Conservation (phyloP, 2,797 vertebrate genomes). For the Anguilla obscura region DNA sequence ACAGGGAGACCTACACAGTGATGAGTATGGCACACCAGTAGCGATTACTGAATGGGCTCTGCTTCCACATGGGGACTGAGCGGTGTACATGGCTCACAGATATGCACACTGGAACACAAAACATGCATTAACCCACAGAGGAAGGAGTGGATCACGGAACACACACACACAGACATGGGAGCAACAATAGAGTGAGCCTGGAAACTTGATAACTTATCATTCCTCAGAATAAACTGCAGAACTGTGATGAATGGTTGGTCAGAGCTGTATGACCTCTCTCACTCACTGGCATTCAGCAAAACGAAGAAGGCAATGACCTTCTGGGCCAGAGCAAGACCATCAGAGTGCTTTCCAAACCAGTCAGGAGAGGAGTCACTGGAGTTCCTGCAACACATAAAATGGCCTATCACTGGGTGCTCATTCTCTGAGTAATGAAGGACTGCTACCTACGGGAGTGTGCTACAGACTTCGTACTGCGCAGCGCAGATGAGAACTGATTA, state of each 20-base stretch:
- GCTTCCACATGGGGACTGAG: slow-evolving; percentile 47
- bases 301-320: slow-evolving; percentile 41
- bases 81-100: slow-evolving; percentile 51
- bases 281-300: slow-evolving; percentile 44
- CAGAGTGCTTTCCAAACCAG: slow-evolving; percentile 44
- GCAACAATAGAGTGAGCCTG: not conserved
- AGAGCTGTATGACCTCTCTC: not conserved
- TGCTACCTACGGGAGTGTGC: not conserved
- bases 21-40: slow-evolving; percentile 40
- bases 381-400: slow-evolving; percentile 35
- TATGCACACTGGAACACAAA: slow-evolving; percentile 42
- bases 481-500: not conserved
- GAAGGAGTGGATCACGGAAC: not conserved
- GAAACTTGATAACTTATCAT: not conserved
- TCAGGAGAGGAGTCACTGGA: slow-evolving; percentile 40
- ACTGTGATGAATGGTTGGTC: not conserved
- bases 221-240: not conserved
- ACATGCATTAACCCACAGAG: not conserved
- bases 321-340: slow-evolving; percentile 43
- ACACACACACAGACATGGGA: not conserved
- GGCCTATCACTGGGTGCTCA: slow-evolving; percentile 1
- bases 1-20: slow-evolving; percentile 31
- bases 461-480: not conserved
- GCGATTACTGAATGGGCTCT: slow-evolving; percentile 45
- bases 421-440: not conserved